These are phyloP conservation scores for Ectemnius cavifrons DNA, from an alignment of 2,888 invertebrate species.

Conservation along the genomic window DNA sequence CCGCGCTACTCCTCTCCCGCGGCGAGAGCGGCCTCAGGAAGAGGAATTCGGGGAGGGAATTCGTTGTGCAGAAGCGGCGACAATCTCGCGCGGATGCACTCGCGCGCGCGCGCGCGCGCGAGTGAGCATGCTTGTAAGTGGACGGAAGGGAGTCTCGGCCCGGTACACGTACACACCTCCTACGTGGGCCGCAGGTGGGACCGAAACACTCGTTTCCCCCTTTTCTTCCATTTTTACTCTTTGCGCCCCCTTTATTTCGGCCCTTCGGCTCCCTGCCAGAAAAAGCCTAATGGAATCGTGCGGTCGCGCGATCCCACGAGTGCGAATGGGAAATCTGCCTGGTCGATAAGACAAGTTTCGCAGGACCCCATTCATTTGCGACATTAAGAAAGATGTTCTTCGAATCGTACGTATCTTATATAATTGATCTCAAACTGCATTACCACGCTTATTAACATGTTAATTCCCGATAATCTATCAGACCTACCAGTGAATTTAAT, in stretches of 20 bases:
- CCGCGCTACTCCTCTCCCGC: constrained; percentile 70
- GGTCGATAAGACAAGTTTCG: constrained; percentile 20
- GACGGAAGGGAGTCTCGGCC: too few relatives aligned
- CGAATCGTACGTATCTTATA: neutral
- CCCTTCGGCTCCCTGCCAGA: neutral
- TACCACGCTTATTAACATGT: too few relatives aligned
- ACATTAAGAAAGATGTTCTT: neutral
- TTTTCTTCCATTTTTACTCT: constrained; percentile 23
- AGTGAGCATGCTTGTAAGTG: too few relatives aligned
- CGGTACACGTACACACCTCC: constrained; percentile 18
- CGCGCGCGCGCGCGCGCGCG: too few relatives aligned
- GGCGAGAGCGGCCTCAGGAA: too few relatives aligned
- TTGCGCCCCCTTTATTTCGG: constrained; percentile 12
- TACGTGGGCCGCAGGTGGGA: constrained; percentile 55
- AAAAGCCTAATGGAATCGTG: constrained; percentile 23
- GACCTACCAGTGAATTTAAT: too few relatives aligned
- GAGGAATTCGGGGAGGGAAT: constrained; percentile 20
- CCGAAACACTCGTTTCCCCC: constrained; percentile 19
- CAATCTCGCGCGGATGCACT: constrained; percentile 61
- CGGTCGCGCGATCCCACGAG: constrained; percentile 17
- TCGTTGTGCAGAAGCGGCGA: constrained; percentile 64
- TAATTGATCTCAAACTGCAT: neutral
- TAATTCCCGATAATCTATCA: too few relatives aligned
- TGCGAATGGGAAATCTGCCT: constrained; percentile 24
- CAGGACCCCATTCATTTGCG: neutral